phyloP scores from a whole-genome alignment of 2,888 invertebrate genomes.

The Fragum whitleyi region DNA sequence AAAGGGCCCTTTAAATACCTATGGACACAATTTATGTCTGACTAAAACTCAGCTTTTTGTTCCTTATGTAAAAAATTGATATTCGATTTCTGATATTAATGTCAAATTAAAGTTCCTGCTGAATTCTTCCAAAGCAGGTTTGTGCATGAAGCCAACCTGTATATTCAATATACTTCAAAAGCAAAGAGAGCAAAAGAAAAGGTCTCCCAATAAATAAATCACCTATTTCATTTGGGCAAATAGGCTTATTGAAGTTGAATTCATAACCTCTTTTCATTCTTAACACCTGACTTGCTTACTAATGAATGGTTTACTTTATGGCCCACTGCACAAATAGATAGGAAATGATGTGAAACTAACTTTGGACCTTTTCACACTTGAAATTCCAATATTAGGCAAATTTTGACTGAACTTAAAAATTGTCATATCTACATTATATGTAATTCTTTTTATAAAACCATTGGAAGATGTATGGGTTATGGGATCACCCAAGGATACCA shows the following conservation, averaged over 20 bases:
- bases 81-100: no score
- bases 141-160: neutral
- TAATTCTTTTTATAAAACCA: no score
- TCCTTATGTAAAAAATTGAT: no score
- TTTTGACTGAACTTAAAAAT: no score
- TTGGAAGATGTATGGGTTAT: neutral
- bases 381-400: neutral
- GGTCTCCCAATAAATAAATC: neutral
- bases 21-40: no score
- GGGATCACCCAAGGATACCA: neutral
- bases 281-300: slow-evolving; percentile 11
- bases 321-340: slow-evolving; percentile 7
- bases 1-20: no score
- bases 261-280: slow-evolving; percentile 1
- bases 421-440: no score
- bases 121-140: no score
- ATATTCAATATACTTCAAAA: slow-evolving; percentile 1
- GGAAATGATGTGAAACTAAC: slow-evolving; percentile 17
- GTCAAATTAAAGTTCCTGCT: no score
- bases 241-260: slow-evolving; percentile 2
- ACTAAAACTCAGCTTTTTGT: no score
- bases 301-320: slow-evolving; percentile 13
- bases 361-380: neutral
- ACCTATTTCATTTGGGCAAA: neutral
- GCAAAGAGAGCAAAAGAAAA: neutral